Base-by-base conservation (phyloP, 1,140 invertebrate species). In the Magallana angulata region DNA sequence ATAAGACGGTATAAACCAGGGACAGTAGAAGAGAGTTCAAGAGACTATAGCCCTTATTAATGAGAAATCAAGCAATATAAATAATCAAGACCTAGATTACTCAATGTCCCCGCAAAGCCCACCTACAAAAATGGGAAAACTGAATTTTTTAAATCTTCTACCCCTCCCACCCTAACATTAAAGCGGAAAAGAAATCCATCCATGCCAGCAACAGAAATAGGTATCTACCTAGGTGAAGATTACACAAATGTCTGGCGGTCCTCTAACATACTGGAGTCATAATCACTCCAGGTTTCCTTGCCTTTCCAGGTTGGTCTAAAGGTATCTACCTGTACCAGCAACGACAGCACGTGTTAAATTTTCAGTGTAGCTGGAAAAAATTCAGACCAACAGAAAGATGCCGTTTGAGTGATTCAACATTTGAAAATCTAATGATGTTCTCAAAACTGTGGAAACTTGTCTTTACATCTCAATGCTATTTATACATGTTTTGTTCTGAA, bases 341-440 rank as follows among this genome's bases (percentile, higher is more conserved):
- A 64, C 14, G 16, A 16, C 60, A 64, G 60, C 60, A 16, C 14
- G 16, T 64, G 60, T 64, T 16, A 18, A 16, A 14, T 64, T 14
- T 64, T 64, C 60, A 64, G 60, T 64, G 60, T 64, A 18, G 60
- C 60, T 64, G 60, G 60, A n/a, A 64, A 64, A 64, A 64, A 4
- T 64, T 64, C 60, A 64, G 60, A 64, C 60, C 60, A 24, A 24
- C 24, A 16, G 60, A 64, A 64, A 14, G 60, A 64, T 64, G 60
- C 18, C 60, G 60, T 64, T 2, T 64, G 11, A 64, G 14, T 64
- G 60, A 64, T 60, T 11, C 60, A 7, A 7, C 1, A 18, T 64
- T 64, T 16, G 60, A 12, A 64, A 64, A 64, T 18, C 18, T 64
- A n/a, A 18, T 64, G 14, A 64, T 64, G 60, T 24, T 0, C 24